Evolutionary conservation across 2,113 vertebrate genomes (phyloP).

Genomic region (Cercopithecus mona): DNA sequence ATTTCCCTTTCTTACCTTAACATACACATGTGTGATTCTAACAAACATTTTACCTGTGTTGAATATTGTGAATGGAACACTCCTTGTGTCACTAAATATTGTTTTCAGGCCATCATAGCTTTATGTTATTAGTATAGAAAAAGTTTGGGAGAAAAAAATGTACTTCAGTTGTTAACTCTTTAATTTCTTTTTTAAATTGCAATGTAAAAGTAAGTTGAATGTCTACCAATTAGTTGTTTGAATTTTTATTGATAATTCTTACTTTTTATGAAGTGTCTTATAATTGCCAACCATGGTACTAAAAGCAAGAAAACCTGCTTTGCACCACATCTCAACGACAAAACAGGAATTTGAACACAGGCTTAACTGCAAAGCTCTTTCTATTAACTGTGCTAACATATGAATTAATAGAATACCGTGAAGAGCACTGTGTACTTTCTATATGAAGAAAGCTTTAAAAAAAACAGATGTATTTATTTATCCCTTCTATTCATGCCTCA

Average conservation of each 20-base stretch:
- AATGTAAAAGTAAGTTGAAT: not conserved
- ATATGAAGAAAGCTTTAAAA: not conserved
- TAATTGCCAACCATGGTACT: not conserved
- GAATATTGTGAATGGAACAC: not conserved
- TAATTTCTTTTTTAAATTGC: not conserved
- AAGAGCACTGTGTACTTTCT: not conserved
- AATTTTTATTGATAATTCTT: slow-evolving; percentile 7
- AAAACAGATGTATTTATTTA: not conserved
- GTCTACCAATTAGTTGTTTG: not conserved
- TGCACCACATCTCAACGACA: not conserved
- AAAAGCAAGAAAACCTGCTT: not conserved
- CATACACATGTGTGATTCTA: not conserved
- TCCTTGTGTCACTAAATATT: not conserved
- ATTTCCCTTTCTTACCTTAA: not conserved
- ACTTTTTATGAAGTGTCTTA: not conserved
- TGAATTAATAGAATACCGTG: not conserved
- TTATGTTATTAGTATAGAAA: not conserved
- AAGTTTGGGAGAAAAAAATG: not conserved
- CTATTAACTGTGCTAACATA: not conserved
- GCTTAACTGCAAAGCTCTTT: not conserved
- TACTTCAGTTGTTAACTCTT: not conserved
- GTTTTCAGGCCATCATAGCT: not conserved
- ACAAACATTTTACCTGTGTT: not conserved
- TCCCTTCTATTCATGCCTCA: not conserved
- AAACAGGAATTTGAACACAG: not conserved